Evolutionary conservation across 1,140 invertebrate genomes (phyloP).

Genomic region (Brachionus rubens): DNA sequence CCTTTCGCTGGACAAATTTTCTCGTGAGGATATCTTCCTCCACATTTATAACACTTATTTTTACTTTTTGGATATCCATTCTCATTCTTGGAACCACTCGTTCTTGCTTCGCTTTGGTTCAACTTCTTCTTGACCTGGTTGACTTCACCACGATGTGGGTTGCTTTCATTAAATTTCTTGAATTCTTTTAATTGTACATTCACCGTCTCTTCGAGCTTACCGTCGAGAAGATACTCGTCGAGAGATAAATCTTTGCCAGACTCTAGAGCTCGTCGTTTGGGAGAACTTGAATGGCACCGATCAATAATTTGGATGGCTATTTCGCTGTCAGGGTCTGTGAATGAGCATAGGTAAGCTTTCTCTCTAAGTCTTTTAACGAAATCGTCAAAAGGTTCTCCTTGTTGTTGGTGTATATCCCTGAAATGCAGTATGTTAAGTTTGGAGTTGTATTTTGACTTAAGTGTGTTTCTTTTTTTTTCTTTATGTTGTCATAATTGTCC

Average conservation of each 20-base stretch:
- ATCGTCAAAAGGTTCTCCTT: neutral
- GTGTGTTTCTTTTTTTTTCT: neutral
- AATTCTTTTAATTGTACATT: neutral
- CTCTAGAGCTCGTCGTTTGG: neutral
- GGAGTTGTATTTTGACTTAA: neutral
- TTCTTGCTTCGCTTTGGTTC: neutral
- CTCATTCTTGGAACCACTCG: neutral
- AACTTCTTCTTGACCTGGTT: conserved; percentile 1
- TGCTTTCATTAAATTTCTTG: conserved; percentile 14
- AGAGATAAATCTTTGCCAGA: neutral
- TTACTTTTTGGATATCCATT: too few species aligned
- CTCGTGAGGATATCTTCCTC: neutral
- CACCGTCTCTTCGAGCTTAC: neutral
- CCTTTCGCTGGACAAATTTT: neutral
- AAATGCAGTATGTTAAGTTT: neutral
- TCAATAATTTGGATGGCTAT: neutral
- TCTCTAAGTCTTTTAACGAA: neutral
- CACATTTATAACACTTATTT: conserved; percentile 17
- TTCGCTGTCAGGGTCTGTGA: neutral
- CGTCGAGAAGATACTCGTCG: neutral
- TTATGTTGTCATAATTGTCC: neutral
- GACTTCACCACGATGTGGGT: neutral
- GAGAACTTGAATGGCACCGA: neutral
- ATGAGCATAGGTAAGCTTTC: neutral
- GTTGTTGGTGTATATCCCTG: neutral